Evolutionary conservation across 23 tunicate species (phyloP).

Genomic region (Ciona savignyi): DNA sequence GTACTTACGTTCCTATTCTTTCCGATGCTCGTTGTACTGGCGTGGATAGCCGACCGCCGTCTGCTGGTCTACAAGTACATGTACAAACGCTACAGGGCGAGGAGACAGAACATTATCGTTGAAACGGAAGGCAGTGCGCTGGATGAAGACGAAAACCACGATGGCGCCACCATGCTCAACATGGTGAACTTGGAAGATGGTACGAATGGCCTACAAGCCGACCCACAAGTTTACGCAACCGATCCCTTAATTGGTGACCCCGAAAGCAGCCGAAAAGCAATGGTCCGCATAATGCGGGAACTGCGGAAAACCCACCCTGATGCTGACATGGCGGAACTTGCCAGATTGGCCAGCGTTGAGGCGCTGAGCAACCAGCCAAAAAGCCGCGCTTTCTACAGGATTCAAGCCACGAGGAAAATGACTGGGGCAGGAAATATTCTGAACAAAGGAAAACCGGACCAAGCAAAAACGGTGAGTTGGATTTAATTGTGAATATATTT

Average conservation of each 20-base stretch:
- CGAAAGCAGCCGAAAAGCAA: slow-evolving; percentile 46
- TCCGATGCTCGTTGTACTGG: slow-evolving; percentile 84
- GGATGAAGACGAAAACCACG: slow-evolving; percentile 18
- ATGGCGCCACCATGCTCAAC: slow-evolving; percentile 10
- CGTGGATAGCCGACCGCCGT: slow-evolving; percentile 97
- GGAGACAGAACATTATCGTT: slow-evolving; percentile 40
- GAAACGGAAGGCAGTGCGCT: slow-evolving; percentile 54
- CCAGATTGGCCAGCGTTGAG: slow-evolving; percentile 57
- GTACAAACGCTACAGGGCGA: slow-evolving; percentile 79
- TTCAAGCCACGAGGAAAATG: slow-evolving; percentile 93
- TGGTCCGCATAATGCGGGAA: slow-evolving; percentile 64
- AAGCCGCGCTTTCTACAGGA: slow-evolving; percentile 94
- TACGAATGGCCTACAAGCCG: slow-evolving; percentile 11
- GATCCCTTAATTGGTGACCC: slow-evolving; percentile 24
- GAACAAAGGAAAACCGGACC: slow-evolving; percentile 42
- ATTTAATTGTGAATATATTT: no score
- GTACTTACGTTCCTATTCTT: slow-evolving; percentile 93
- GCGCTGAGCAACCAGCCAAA: slow-evolving; percentile 79
- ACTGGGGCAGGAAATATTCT: slow-evolving; percentile 97
- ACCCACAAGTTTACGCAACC: slow-evolving; percentile 13
- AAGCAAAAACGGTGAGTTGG: slow-evolving; percentile 24
- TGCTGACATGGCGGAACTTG: slow-evolving; percentile 82
- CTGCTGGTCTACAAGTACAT: slow-evolving; percentile 89
- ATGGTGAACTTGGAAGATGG: slow-evolving; percentile 42
- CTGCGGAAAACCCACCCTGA: slow-evolving; percentile 69